Evolutionary conservation across 2,797 vertebrate species (phyloP), one percentile per base, ranked within the genome.

Genomic region (Dipus sagitta): DNA sequence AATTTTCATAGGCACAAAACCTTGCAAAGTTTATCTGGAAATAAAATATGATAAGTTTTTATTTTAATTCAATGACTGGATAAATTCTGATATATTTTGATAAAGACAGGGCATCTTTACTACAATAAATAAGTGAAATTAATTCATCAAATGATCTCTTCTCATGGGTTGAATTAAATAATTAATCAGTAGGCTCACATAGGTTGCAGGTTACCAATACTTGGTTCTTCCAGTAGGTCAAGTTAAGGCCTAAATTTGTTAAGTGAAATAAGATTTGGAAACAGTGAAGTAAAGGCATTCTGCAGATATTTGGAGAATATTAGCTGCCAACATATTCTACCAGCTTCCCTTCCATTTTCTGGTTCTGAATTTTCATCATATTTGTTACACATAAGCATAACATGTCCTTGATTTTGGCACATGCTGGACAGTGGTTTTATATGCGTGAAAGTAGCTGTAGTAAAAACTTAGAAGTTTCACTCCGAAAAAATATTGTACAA

Each of bases 1-100:
- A 99, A 97, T 99, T 99, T 96, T 98, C 97, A 96, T 98, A 98
- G 76, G 97, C 98, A 96, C 99, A 99, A 97, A 99, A 98, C 67
- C 99, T 99, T 96, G 99, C 98, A 97, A 99, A 99, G 86, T 96
- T 90, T 74, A 99, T 99, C 99, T 99, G 97, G 78, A 97, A 98
- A 95, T 90, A 85, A 94, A 90, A 93, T 77, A 93, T 54, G 15
- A 92, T 65, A 94, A 68, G 15, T 88, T 86, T 93, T 85, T 32
- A 75, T 75, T 86, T 95, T 60, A 86, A 6, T 80, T 91, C n/a
- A 83, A 42, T 90, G 26, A 47, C 15, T 70, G 71, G 62, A 21
- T 47, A n/a, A 58, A 64, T 32, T 52, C 76, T n/a, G n/a, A 24
- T 26, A 10, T 71, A 76, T 65, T 72, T 92, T 80, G 71, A 47